phyloP scores from a whole-genome alignment of 2,888 invertebrate species.

The Alloplasta piceator region DNA sequence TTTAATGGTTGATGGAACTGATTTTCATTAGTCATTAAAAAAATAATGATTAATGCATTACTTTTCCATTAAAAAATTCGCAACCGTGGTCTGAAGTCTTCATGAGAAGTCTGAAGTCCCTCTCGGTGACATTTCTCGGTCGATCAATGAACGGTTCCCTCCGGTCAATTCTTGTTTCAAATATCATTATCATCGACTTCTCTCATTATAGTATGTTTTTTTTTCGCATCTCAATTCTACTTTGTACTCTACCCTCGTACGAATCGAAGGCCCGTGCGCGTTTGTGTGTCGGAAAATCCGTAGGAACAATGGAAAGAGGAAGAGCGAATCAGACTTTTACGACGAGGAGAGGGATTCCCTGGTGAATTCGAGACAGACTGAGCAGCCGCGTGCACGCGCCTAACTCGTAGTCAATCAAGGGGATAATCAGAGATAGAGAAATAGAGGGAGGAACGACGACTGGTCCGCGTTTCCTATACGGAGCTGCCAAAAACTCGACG shows the following conservation, averaged over 20 bases:
- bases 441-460: background rate
- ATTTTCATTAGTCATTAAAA: too few species aligned
- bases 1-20: too few species aligned
- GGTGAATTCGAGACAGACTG: constrained; percentile 55
- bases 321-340: constrained; percentile 63
- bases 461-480: background rate
- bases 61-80: too few species aligned
- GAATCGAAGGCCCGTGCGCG: constrained; percentile 2
- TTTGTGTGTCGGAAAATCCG: constrained; percentile 32
- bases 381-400: constrained; percentile 60
- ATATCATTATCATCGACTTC: too few species aligned
- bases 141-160: too few species aligned
- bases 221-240: constrained; percentile 59
- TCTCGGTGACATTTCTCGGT: too few species aligned
- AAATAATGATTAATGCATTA: too few species aligned
- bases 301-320: constrained; percentile 55
- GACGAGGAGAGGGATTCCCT: constrained; percentile 61
- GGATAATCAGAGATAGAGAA: constrained; percentile 67
- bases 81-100: too few species aligned
- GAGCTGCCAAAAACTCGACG: constrained; percentile 63
- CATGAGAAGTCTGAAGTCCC: background rate
- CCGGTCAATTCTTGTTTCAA: too few species aligned
- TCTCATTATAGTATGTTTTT: constrained; percentile 40
- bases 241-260: constrained; percentile 57
- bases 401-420: constrained; percentile 70